phyloP scores from a whole-genome alignment of 2,888 invertebrate species.

The Escarpia spicata region DNA sequence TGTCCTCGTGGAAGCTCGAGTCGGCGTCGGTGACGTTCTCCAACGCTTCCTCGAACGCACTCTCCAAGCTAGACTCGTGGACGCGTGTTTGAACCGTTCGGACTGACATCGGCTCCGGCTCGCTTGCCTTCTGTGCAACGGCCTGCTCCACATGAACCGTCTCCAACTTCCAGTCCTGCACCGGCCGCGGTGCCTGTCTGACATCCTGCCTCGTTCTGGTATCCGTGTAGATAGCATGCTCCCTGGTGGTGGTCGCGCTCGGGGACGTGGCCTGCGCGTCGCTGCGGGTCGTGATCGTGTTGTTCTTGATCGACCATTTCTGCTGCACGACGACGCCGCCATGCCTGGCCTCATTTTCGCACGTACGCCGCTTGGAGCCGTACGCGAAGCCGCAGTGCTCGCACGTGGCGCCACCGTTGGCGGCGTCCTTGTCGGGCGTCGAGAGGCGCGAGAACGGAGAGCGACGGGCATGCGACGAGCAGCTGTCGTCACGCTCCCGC shows the following conservation, averaged over 20 bases:
- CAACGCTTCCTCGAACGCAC: constrained; percentile 22
- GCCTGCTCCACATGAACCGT: not conserved
- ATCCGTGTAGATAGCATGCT: no score
- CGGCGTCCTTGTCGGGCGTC: not conserved
- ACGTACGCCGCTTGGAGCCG: not conserved
- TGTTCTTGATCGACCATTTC: not conserved
- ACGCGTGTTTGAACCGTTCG: not conserved
- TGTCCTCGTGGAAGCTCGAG: constrained; percentile 20
- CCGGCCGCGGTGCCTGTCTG: not conserved
- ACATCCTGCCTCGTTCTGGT: not conserved
- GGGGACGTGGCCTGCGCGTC: not conserved
- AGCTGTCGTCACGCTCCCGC: not conserved
- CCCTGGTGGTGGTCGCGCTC: not conserved
- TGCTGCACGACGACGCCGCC: not conserved
- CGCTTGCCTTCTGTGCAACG: not conserved
- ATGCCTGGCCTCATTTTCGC: not conserved
- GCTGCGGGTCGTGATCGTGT: not conserved
- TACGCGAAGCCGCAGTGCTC: constrained; percentile 12
- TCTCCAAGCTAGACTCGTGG: not conserved
- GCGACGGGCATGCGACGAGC: not conserved
- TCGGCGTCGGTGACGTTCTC: constrained; percentile 19
- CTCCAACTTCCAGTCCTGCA: not conserved
- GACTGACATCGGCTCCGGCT: not conserved
- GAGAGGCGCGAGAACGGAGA: not conserved
- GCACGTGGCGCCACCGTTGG: not conserved